phyloP scores from a whole-genome alignment of 2,797 vertebrate species.

The Brachyalestes nurse region DNA sequence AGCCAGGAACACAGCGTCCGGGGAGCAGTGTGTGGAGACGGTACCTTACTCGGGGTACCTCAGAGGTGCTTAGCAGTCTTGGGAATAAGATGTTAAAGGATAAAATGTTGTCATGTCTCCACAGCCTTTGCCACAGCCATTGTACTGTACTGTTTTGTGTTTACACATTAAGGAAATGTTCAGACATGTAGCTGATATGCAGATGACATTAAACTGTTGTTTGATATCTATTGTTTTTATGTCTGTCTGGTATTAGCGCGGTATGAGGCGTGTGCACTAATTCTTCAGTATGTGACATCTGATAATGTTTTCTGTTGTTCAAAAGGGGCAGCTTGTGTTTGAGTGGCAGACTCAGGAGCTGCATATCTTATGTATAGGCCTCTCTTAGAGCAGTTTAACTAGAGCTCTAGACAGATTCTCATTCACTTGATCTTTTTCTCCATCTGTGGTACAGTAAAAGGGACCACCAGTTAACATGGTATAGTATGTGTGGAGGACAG shows the following conservation, averaged over 20 bases:
- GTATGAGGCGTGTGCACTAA: background rate
- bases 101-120: too few species aligned
- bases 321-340: background rate
- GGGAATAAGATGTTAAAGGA: too few species aligned
- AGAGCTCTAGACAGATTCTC: background rate
- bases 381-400: background rate
- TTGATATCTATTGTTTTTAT: conserved; percentile 2
- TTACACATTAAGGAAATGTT: background rate
- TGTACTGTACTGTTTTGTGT: background rate
- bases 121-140: too few species aligned
- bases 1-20: too few species aligned
- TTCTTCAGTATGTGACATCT: conserved; percentile 11
- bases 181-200: background rate
- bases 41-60: too few species aligned
- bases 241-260: background rate
- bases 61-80: too few species aligned
- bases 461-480: background rate
- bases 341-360: background rate
- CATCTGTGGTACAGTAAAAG: conserved; percentile 1
- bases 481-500: background rate
- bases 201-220: background rate
- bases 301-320: background rate
- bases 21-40: too few species aligned
- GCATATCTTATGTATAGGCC: background rate
- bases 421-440: background rate